Percentiles rank a stretch among this genome's conserved stretches.
Conservation (phyloP, 2,888 invertebrate species). For the Protodeltote pygarga region DNA sequence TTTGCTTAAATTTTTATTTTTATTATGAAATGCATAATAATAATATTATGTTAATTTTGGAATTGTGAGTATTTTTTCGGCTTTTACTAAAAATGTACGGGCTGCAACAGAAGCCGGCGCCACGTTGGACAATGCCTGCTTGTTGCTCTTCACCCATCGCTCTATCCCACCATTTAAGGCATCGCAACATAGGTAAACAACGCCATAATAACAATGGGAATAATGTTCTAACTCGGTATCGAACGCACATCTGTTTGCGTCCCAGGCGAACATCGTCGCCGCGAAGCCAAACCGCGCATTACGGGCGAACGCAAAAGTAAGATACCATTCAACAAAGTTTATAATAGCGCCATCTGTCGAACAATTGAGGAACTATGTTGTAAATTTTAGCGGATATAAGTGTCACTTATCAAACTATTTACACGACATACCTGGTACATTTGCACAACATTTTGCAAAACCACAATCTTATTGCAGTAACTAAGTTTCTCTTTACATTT, state of each 20-base stretch:
- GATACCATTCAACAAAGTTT: constrained; percentile 8
- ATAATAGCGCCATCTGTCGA: constrained; percentile 64
- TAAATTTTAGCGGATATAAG: too few species aligned
- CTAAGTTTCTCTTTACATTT: constrained; percentile 24
- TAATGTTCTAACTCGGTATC: constrained; percentile 22
- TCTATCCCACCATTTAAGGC: constrained; percentile 73
- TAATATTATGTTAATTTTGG: background rate
- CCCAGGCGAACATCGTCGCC: constrained; percentile 12
- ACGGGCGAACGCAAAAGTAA: constrained; percentile 39
- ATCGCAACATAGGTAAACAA: constrained; percentile 59
- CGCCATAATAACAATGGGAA: constrained; percentile 67
- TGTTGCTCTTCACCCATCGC: constrained; percentile 81
- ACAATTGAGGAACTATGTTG: constrained; percentile 11
- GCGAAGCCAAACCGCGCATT: constrained; percentile 40
- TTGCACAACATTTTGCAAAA: background rate
- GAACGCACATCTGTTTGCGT: constrained; percentile 43
- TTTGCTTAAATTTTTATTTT: too few species aligned
- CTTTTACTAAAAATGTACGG: constrained; percentile 61
- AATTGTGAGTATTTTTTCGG: background rate
- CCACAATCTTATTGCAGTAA: background rate
- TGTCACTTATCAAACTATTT: too few species aligned
- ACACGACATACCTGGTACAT: too few species aligned
- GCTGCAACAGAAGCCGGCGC: constrained; percentile 81
- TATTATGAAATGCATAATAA: background rate
- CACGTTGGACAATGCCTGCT: constrained; percentile 77